Evolutionary conservation across 2,888 invertebrate species (phyloP).

Genomic region (Alloscopus bannaensis): DNA sequence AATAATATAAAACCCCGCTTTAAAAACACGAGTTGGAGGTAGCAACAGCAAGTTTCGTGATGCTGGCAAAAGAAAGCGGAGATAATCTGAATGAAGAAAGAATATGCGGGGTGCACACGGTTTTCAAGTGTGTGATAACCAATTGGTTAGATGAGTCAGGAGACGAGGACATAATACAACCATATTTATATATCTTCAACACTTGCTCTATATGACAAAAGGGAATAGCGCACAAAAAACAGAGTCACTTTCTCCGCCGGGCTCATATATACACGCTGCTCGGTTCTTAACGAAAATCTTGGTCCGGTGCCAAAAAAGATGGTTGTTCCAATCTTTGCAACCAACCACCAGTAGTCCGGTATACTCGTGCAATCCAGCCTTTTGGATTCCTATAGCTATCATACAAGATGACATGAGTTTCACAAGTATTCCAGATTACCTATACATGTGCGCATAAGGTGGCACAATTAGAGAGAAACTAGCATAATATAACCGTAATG

Average conservation of each 20-base stretch:
- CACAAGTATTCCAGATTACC: neutral
- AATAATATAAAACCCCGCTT: neutral
- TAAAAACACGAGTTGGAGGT: neutral
- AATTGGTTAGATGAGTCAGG: neutral
- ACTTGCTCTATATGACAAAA: neutral
- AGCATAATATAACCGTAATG: neutral
- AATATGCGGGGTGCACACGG: no score
- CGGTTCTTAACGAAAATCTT: conserved; percentile 18
- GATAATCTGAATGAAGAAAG: no score
- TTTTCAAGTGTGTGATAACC: no score
- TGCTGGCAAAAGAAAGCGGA: conserved; percentile 5
- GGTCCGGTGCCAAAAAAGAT: conserved; percentile 21
- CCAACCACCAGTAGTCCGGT: no score
- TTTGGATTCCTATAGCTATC: conserved; percentile 7
- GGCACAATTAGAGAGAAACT: neutral
- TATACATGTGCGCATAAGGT: neutral
- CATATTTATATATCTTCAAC: neutral
- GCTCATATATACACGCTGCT: neutral
- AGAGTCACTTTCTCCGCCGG: neutral
- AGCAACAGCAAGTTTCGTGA: conserved; percentile 3
- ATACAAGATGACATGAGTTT: neutral
- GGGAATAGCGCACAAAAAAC: neutral
- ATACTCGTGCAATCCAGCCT: neutral
- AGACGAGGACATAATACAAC: neutral
- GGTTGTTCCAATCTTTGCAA: no score